These are phyloP conservation scores for Agrypnia vestita DNA, from an alignment of 1,140 invertebrate genomes.

Conservation along the genomic window DNA sequence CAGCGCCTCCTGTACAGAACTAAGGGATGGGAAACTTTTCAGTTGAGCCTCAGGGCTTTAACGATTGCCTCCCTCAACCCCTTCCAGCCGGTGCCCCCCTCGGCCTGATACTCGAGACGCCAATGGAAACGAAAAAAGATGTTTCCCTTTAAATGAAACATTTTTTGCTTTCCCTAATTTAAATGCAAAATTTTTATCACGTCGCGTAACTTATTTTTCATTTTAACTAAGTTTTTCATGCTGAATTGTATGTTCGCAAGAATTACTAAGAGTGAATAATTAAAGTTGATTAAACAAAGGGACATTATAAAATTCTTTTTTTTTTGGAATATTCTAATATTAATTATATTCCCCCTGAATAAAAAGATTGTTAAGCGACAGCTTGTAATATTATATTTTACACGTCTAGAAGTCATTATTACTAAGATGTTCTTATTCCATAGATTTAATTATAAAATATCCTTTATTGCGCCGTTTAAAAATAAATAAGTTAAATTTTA, in stretches of 20 bases:
- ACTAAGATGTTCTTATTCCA: not conserved
- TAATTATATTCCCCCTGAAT: not conserved
- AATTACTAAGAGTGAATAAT: constrained; percentile 8
- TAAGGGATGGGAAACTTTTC: constrained; percentile 26
- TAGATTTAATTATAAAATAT: no score
- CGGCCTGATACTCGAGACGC: not conserved
- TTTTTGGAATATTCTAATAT: constrained; percentile 15
- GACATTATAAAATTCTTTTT: constrained; percentile 6
- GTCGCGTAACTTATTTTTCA: constrained; percentile 16
- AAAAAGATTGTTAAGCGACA: constrained; percentile 8
- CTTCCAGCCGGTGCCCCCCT: not conserved
- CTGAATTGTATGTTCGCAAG: constrained; percentile 15
- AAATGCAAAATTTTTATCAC: constrained; percentile 23
- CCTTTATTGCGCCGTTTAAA: no score
- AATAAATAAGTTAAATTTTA: no score
- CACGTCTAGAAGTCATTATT: no score
- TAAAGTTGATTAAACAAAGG: constrained; percentile 19
- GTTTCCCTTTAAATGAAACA: constrained; percentile 16
- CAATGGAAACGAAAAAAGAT: constrained; percentile 30
- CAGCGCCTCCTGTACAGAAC: constrained; percentile 7
- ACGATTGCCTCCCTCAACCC: constrained; percentile 31
- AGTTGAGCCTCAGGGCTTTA: constrained; percentile 17
- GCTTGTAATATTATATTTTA: not conserved
- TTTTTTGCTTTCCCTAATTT: constrained; percentile 19
- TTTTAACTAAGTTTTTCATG: constrained; percentile 10